phyloP scores from a whole-genome alignment of 2,113 vertebrate species.

The Myocastor coypus region DNA sequence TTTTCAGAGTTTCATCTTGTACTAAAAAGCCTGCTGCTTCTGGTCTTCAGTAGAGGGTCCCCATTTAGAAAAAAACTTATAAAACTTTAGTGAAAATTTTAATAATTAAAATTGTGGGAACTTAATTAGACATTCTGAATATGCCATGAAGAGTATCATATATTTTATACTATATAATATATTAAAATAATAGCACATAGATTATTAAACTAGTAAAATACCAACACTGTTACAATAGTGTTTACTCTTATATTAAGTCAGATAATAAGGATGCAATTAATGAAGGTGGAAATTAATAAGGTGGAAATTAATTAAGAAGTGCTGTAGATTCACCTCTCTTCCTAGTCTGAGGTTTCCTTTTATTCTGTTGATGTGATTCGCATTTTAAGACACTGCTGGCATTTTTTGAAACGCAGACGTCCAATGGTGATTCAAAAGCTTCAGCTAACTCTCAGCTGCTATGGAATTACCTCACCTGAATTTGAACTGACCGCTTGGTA shows the following conservation, averaged over 20 bases:
- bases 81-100: neutral
- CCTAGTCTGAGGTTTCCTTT: neutral
- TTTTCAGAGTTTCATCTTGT: slow-evolving; percentile 35
- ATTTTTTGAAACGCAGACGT: neutral
- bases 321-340: neutral
- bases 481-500: neutral
- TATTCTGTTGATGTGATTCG: neutral
- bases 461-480: neutral
- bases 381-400: neutral
- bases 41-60: neutral
- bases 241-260: slow-evolving; percentile 31
- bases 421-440: neutral
- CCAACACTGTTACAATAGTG: neutral
- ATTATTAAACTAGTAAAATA: neutral
- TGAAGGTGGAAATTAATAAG: too few relatives aligned
- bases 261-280: neutral
- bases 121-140: neutral
- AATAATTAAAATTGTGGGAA: slow-evolving; percentile 10
- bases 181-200: neutral
- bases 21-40: neutral
- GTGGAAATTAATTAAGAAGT: slow-evolving; percentile 4
- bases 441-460: neutral
- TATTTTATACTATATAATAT: neutral
- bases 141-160: neutral
- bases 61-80: neutral